These are phyloP conservation scores for Emberiza fucata DNA, from an alignment of 2,113 vertebrate genomes.

Conservation along the genomic window DNA sequence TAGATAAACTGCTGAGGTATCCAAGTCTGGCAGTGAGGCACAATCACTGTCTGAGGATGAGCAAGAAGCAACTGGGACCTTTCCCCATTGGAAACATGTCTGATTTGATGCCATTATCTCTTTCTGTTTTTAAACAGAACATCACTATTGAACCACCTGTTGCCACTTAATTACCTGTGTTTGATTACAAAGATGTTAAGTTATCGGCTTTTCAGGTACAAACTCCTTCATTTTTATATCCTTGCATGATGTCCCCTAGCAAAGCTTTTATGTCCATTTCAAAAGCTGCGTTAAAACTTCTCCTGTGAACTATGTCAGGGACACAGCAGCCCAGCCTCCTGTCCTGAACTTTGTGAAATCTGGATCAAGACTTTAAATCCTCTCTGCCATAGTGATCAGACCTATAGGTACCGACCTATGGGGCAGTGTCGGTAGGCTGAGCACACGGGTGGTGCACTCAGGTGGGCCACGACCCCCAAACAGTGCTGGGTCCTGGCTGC, in stretches of 20 bases:
- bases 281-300: background rate
- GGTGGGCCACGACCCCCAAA: background rate
- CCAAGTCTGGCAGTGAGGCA: conserved; percentile 5
- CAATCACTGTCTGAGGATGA: conserved; percentile 22
- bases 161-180: conserved; percentile 18
- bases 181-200: background rate
- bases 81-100: background rate
- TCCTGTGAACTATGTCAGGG: background rate
- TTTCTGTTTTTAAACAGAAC: conserved; percentile 40
- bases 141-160: conserved; percentile 18
- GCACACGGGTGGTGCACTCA: background rate
- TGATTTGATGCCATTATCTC: background rate
- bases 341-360: background rate
- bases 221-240: background rate
- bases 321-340: background rate
- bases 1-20: conserved; percentile 55
- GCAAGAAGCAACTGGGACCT: background rate
- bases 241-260: background rate
- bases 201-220: background rate
- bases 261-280: background rate
- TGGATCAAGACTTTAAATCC: background rate
- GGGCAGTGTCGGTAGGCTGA: background rate
- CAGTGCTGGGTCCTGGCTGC: too few species aligned
- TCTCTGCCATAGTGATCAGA: rapidly evolving
- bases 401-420: background rate